Evolutionary conservation across 2,797 vertebrate species (phyloP), one percentile per base, ranked within the genome.

Genomic region (Pteronotus mesoamericanus): DNA sequence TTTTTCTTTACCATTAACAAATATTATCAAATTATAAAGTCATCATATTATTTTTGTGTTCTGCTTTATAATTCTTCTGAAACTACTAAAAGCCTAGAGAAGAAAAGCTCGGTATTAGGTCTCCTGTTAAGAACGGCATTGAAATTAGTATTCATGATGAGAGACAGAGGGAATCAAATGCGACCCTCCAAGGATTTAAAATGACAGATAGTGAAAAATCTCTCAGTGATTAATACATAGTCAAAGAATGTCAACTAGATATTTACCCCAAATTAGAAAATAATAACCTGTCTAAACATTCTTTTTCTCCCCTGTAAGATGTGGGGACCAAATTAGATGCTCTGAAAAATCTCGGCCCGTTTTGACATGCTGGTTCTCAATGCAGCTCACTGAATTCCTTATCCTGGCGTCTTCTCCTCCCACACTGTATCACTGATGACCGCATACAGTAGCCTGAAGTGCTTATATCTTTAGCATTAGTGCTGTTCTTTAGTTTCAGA

Each of bases 101-200:
- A 57, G 29, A 59, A 80, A 93, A 53, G 3, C 46, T 87, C 72
- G 57, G 12, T 68, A 21, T 92, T 91, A 46, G 22, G 42, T 57
- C n/a, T 85, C n/a, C 55, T 69, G 29, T 90, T 82, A 92, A 83
- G 64, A 95, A 66, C 37, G 44, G 32, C 72, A 90, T 29, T 53
- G 55, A 92, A 86, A 86, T 51, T 22, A 85, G 64, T 66, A 51
- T 86, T 97, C 53, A 82, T 19, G 37, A n/a, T 91, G 80, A 92
- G 75, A 95, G 75, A 77, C 10, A 11, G 44, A 55, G 64, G 32
- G 78, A 61, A 79, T 42, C 84, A 93, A 64, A 85, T 80, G 61
- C 9, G 15, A 53, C n/a, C 5, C 80, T 93, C 29, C 9, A 19
- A 26, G 44, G 55, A 19, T 53, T 91, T 82, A 66, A 90, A 74